A percentile compares a stretch with the other conserved stretches of the same genome.
These are phyloP conservation scores for Nyctibius grandis DNA, from an alignment of 2,797 vertebrate genomes.

Conservation along the genomic window DNA sequence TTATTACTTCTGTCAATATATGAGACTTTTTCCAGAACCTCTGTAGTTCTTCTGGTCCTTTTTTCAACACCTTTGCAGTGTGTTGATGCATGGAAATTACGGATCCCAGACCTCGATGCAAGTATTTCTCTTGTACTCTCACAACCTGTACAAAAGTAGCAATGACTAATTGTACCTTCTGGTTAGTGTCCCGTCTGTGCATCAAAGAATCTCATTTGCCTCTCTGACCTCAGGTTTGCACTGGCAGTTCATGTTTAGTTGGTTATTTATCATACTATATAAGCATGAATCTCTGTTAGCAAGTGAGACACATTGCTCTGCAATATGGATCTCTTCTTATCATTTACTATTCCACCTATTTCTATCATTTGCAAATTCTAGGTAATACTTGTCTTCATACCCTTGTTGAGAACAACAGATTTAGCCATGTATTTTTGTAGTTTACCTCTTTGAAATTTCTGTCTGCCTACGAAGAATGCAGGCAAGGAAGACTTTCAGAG, in stretches of 20 bases:
- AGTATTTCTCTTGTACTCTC: not conserved
- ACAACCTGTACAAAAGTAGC: not conserved
- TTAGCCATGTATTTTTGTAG: not conserved
- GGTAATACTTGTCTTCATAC: not conserved
- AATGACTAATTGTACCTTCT: not conserved
- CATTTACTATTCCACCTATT: not conserved
- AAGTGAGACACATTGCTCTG: not conserved
- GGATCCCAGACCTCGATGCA: not conserved
- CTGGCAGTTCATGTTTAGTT: not conserved
- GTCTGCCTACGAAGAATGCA: not conserved
- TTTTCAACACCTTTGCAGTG: not conserved
- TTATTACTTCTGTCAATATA: not conserved
- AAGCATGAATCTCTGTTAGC: not conserved
- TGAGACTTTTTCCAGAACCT: not conserved
- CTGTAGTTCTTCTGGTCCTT: not conserved
- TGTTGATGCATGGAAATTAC: not conserved
- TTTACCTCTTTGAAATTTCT: not conserved
- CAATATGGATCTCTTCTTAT: not conserved
- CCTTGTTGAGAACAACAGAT: not conserved
- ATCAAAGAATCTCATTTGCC: not conserved
- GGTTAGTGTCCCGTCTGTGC: not conserved
- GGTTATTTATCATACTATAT: not conserved
- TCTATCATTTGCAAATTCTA: not conserved
- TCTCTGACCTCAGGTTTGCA: not conserved
- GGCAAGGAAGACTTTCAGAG: not conserved